A percentile compares a stretch with the other conserved stretches of the same genome.
These are phyloP conservation scores for Eurytoma californica DNA, from an alignment of 2,888 invertebrate genomes.

Conservation along the genomic window DNA sequence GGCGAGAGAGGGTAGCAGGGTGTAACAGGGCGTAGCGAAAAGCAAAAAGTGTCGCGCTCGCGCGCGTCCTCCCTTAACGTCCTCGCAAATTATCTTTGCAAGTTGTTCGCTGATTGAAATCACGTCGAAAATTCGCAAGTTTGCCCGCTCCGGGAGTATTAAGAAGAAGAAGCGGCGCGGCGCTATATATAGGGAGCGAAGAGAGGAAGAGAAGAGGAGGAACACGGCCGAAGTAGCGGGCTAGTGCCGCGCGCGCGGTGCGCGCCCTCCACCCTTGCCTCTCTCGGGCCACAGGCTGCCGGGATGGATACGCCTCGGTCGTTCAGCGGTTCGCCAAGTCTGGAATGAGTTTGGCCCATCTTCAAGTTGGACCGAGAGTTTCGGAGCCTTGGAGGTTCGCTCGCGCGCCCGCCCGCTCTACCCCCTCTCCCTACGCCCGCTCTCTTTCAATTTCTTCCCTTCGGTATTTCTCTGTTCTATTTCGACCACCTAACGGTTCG, in stretches of 20 bases:
- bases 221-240: not conserved
- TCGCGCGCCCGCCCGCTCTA: not conserved
- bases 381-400: slow-evolving; percentile 54
- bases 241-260: not conserved
- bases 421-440: not conserved
- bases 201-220: not conserved
- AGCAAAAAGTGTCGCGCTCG: slow-evolving; percentile 1
- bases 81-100: slow-evolving; percentile 52
- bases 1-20: not conserved
- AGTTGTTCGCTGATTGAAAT: slow-evolving; percentile 54
- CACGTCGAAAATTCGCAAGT: slow-evolving; percentile 54
- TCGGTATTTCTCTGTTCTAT: slow-evolving; percentile 36
- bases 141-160: slow-evolving; percentile 42
- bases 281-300: not conserved
- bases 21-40: slow-evolving; percentile 1
- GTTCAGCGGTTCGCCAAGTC: slow-evolving; percentile 68
- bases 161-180: slow-evolving; percentile 25
- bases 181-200: too few relatives aligned
- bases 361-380: slow-evolving; percentile 64
- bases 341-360: slow-evolving; percentile 70
- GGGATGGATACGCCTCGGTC: slow-evolving; percentile 53
- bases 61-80: slow-evolving; percentile 37
- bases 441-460: slow-evolving; percentile 54
- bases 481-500: slow-evolving; percentile 10
- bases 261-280: too few relatives aligned